Conservation (phyloP, 2,797 vertebrate genomes). For the Microchirus variegatus region DNA sequence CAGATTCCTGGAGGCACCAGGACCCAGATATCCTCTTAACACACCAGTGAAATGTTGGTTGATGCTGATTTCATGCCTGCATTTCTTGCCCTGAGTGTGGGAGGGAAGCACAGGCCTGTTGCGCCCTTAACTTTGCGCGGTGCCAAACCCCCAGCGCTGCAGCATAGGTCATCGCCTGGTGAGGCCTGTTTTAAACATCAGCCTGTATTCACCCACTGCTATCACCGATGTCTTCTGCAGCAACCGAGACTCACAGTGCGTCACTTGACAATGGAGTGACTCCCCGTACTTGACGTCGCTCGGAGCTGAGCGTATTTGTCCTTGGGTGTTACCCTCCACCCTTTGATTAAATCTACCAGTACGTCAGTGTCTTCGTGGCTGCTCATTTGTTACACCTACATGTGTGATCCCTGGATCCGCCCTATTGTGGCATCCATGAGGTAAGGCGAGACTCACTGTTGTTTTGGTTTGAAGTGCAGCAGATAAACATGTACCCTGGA, state of each 20-base stretch:
- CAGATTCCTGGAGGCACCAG: neutral
- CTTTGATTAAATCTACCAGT: slow-evolving; percentile 41
- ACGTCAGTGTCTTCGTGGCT: slow-evolving; percentile 31
- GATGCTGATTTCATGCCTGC: slow-evolving; percentile 40
- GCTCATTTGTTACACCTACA: slow-evolving; percentile 32
- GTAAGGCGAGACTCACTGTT: slow-evolving; percentile 28
- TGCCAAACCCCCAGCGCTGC: slow-evolving; percentile 51
- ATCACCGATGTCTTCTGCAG: slow-evolving; percentile 32
- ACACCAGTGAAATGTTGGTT: slow-evolving; percentile 19
- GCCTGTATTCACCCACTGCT: slow-evolving; percentile 21
- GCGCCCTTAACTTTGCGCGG: slow-evolving; percentile 10
- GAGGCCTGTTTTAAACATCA: slow-evolving; percentile 34
- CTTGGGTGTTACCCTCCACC: slow-evolving; percentile 17
- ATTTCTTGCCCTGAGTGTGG: slow-evolving; percentile 33
- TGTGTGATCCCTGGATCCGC: slow-evolving; percentile 34
- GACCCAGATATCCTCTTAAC: slow-evolving; percentile 6
- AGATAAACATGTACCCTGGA: slow-evolving; percentile 26
- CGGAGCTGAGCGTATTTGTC: slow-evolving; percentile 6
- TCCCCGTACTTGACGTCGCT: slow-evolving; percentile 29
- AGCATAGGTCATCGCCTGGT: slow-evolving; percentile 23
- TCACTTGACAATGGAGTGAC: slow-evolving; percentile 28
- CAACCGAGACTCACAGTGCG: neutral
- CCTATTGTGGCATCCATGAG: slow-evolving; percentile 60
- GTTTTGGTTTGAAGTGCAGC: slow-evolving; percentile 16
- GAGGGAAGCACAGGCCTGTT: slow-evolving; percentile 17